A percentile compares a stretch with the other conserved stretches of the same genome.
These are phyloP conservation scores for Coreoperca whiteheadi DNA, from an alignment of 2,113 vertebrate genomes.

Conservation along the genomic window DNA sequence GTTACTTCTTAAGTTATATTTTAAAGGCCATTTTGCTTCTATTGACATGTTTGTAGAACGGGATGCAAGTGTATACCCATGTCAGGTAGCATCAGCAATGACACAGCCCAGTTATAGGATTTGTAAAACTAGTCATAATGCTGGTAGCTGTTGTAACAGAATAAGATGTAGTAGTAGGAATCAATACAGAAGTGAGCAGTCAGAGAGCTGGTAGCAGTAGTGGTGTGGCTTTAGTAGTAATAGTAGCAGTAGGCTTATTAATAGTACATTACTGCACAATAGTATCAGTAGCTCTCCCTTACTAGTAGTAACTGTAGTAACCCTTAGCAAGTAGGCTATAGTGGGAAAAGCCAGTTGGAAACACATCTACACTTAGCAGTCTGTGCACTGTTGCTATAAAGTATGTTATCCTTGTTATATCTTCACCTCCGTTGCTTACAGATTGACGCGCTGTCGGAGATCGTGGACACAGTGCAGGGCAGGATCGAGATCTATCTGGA, in stretches of 20 bases:
- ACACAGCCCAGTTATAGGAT: not conserved
- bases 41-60: not conserved
- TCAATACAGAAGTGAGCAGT: not conserved
- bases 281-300: not conserved
- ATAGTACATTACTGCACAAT: not conserved
- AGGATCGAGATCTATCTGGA: constrained; percentile 93
- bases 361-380: not conserved
- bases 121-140: no score
- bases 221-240: not conserved
- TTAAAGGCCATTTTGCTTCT: not conserved
- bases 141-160: no score
- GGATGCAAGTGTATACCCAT: no score
- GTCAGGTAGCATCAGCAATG: not conserved
- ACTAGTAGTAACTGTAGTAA: not conserved
- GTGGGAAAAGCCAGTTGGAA: not conserved
- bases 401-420: not conserved
- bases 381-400: not conserved
- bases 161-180: not conserved
- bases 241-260: not conserved
- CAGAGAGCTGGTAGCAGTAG: not conserved
- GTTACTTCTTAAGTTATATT: not conserved
- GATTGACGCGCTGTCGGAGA: constrained; percentile 93
- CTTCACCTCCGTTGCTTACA: constrained; percentile 67
- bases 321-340: no score
- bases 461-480: constrained; percentile 89